phyloP scores from a whole-genome alignment of 2,113 vertebrate species.

The Oryctolagus cuniculus region mOryCun1.1 NC_091445.1:29796501-29797000 shows the following conservation, averaged over 20 bases:
- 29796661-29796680: not conserved
- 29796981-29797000: too few species aligned
- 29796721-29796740: not conserved
- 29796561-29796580: not conserved
- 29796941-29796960: too few species aligned
- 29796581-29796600: not conserved
- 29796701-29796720: not conserved
- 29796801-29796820: constrained; percentile 43
- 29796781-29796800: not conserved
- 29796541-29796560: not conserved
- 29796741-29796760: not conserved
- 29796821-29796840: not conserved
- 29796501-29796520: not conserved
- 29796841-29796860: not conserved
- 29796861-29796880: too few species aligned
- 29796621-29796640: not conserved
- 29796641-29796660: not conserved
- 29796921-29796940: too few species aligned
- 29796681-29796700: not conserved
- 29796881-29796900: too few species aligned
- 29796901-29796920: too few species aligned
- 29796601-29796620: not conserved
- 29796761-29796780: constrained; percentile 1
- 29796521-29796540: not conserved
- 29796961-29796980: too few species aligned